Evolutionary conservation across 1,140 invertebrate genomes (phyloP).

Genomic region (roundworm (Caenorhabditis elegans)): WBcel235 BX284606.5:12494501-12495000

Average conservation of each 20-base stretch:
- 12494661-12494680: constrained; percentile 49
- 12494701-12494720: constrained; percentile 28
- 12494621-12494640: constrained; percentile 42
- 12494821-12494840: constrained; percentile 47
- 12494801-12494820: constrained; percentile 43
- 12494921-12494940: constrained; percentile 5
- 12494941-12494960: no score
- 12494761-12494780: constrained; percentile 31
- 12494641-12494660: constrained; percentile 53
- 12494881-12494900: constrained; percentile 10
- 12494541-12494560: background rate
- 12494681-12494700: constrained; percentile 48
- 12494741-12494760: background rate
- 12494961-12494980: background rate
- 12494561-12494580: background rate
- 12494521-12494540: background rate
- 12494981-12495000: no score
- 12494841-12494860: constrained; percentile 52
- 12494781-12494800: constrained; percentile 41
- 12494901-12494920: background rate
- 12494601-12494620: constrained; percentile 40
- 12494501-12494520: background rate
- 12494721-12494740: background rate
- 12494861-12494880: background rate
- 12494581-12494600: constrained; percentile 28